Conservation (phyloP, 2,113 vertebrate genomes). For the Spilogale gracilis region DNA sequence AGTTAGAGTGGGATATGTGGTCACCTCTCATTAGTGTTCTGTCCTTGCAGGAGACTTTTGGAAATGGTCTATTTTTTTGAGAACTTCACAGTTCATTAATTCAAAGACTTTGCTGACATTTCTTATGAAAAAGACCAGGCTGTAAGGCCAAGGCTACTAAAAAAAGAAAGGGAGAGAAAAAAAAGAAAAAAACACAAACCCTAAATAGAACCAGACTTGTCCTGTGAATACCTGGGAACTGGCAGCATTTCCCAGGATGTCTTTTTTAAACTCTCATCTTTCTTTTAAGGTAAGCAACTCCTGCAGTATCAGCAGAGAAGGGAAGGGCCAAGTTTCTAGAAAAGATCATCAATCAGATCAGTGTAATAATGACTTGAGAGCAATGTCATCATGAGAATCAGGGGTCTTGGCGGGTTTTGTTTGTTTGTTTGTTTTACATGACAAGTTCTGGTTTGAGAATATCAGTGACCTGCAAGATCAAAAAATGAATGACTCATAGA, state of each 20-base stretch:
- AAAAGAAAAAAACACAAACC: too few species aligned
- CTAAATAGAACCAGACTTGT: slow-evolving; percentile 61
- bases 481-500: not conserved
- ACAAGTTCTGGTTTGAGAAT: slow-evolving; percentile 10
- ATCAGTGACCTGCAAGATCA: not conserved
- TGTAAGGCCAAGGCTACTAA: slow-evolving; percentile 73
- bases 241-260: slow-evolving; percentile 66
- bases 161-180: slow-evolving; percentile 14
- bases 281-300: slow-evolving; percentile 63
- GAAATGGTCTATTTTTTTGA: slow-evolving; percentile 85
- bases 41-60: slow-evolving; percentile 79
- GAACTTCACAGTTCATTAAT: slow-evolving; percentile 87
- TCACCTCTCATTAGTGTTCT: slow-evolving; percentile 85
- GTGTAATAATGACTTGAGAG: not conserved
- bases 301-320: slow-evolving; percentile 51
- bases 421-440: not conserved
- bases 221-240: slow-evolving; percentile 69
- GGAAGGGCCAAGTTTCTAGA: slow-evolving; percentile 65
- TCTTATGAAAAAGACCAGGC: slow-evolving; percentile 78
- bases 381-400: not conserved
- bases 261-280: slow-evolving; percentile 1
- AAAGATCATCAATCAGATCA: not conserved
- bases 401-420: not conserved
- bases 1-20: slow-evolving; percentile 69
- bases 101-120: slow-evolving; percentile 85